A percentile compares a stretch with the other conserved stretches of the same genome.
phyloP scores from a whole-genome alignment of 2,113 vertebrate species.

The Oreochromis aureus region DNA sequence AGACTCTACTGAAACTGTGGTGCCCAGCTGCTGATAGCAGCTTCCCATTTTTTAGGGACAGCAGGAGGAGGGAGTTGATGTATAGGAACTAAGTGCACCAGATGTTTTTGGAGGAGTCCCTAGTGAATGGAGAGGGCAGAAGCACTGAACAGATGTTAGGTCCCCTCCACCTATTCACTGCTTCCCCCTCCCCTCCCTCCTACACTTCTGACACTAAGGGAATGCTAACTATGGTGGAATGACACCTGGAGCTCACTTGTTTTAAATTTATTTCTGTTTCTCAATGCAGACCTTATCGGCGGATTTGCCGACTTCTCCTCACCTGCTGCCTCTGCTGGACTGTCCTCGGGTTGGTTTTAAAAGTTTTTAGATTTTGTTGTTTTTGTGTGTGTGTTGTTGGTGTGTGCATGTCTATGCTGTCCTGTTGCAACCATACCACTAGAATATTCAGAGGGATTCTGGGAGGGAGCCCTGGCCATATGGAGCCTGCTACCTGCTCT shows the following conservation, averaged over 20 bases:
- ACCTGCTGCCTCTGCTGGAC: constrained; percentile 74
- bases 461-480: constrained; percentile 75
- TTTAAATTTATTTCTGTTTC: constrained; percentile 24
- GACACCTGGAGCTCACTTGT: constrained; percentile 48
- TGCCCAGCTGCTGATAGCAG: constrained; percentile 45
- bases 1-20: not conserved
- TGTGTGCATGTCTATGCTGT: constrained; percentile 43
- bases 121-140: constrained; percentile 74
- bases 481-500: constrained; percentile 83
- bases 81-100: constrained; percentile 82
- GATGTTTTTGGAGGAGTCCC: constrained; percentile 89
- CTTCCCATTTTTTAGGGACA: constrained; percentile 34
- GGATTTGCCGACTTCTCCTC: constrained; percentile 93
- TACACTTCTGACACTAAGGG: constrained; percentile 57
- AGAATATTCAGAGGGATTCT: constrained; percentile 81
- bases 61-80: constrained; percentile 51
- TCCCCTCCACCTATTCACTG: constrained; percentile 75
- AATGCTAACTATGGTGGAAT: constrained; percentile 54
- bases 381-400: not conserved
- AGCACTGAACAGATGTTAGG: constrained; percentile 89
- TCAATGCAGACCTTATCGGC: constrained; percentile 78
- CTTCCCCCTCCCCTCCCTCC: constrained; percentile 75
- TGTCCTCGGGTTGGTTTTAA: constrained; percentile 79
- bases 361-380: not conserved
- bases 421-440: constrained; percentile 68